A percentile compares a stretch with the other conserved stretches of the same genome.
phyloP scores from a whole-genome alignment of 2,113 vertebrate genomes.

The Tyto alba region DNA sequence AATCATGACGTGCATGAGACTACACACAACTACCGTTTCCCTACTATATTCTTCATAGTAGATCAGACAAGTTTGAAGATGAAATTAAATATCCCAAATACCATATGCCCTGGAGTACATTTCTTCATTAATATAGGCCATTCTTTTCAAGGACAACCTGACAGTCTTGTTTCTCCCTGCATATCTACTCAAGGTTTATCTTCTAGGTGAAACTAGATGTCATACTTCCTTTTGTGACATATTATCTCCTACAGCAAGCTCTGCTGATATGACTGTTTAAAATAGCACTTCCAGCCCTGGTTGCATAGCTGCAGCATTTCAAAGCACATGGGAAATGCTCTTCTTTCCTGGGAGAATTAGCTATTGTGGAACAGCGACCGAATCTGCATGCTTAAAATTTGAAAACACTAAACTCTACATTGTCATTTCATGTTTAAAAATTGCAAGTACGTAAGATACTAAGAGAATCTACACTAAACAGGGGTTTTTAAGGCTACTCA shows the following conservation, averaged over 20 bases:
- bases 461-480: neutral
- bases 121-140: constrained; percentile 52
- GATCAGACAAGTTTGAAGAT: neutral
- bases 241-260: constrained; percentile 60
- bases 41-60: neutral
- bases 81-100: constrained; percentile 46
- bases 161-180: constrained; percentile 48
- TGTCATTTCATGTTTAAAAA: neutral
- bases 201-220: constrained; percentile 60
- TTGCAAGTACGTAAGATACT: neutral
- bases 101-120: constrained; percentile 27
- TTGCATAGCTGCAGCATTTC: constrained; percentile 39
- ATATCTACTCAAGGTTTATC: constrained; percentile 57
- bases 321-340: constrained; percentile 20
- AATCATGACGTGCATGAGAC: neutral
- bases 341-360: neutral
- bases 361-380: neutral
- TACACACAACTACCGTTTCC: neutral
- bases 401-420: neutral
- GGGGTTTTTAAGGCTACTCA: neutral
- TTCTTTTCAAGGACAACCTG: constrained; percentile 52
- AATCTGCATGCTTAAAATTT: neutral
- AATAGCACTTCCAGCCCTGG: constrained; percentile 35
- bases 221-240: constrained; percentile 55
- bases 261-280: constrained; percentile 59